Evolutionary conservation across 1,140 invertebrate species (phyloP), one percentile per base, ranked within the genome.

Genomic region (Heterodera schachtii): DNA sequence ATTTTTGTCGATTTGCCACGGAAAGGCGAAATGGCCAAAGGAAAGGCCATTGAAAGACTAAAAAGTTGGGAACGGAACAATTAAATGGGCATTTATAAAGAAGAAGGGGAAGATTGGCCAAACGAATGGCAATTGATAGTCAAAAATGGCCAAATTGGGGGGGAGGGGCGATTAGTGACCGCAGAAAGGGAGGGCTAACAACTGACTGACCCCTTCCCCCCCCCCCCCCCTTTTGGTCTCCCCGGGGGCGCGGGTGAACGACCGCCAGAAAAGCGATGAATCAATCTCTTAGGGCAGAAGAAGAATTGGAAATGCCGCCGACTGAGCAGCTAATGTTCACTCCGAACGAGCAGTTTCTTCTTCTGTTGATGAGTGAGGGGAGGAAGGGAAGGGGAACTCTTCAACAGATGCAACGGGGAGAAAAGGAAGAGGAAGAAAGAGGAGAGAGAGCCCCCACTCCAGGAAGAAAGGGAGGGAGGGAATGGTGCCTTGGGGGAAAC

Each of bases 121-220:
- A 16, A 60, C 19, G 19, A 60, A 19, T 60, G 57, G 57, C 57
- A 60, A 16, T 60, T 60, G 16, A 60, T 60, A 11, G 57, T 60
- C 57, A 11, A 11, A 19, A 60, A 16, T 11, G 57, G 57, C 57
- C 57, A 19, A 60, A 16, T 60, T 60, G 57, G 57, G 4, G 57
- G 57, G 13, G 57, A 19, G 16, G 11, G 11, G 16, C 13, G 19
- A 16, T 19, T 11, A 60, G 57, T 60, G 57, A 60, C 57, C 57
- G 57, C 57, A 11, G 57, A 2, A 60, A 19, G 57, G 57, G 57
- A n/a, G n/a, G n/a, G n/a, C 57, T 16, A 60, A 60, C 57, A 60
- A 60, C 57, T 60, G 57, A 60, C 57, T n/a, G n/a, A n/a, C n/a
- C n/a, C n/a, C n/a, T n/a, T n/a, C 57, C 57, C 57, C 57, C 57